phyloP scores from a whole-genome alignment of 2,113 vertebrate genomes.

The Potamarius usumacintae region DNA sequence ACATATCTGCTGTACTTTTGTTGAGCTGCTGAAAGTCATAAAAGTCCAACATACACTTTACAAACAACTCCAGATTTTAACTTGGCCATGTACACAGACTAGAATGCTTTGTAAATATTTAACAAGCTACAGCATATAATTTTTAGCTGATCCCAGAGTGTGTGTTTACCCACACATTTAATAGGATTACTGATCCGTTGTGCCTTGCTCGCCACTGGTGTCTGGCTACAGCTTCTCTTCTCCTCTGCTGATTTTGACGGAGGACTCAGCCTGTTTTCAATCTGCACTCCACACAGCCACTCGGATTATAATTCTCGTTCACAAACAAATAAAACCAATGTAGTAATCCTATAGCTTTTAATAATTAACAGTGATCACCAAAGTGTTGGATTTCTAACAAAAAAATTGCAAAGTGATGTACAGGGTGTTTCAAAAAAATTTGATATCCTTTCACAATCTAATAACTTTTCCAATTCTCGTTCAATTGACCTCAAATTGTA shows the following conservation, averaged over 20 bases:
- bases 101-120: neutral
- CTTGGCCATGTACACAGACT: neutral
- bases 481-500: too few relatives aligned
- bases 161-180: slow-evolving; percentile 1
- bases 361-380: neutral
- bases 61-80: neutral
- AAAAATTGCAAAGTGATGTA: neutral
- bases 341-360: neutral
- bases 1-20: slow-evolving; percentile 46
- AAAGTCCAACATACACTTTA: slow-evolving; percentile 28
- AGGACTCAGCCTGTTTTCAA: slow-evolving; percentile 43
- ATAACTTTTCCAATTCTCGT: too few relatives aligned
- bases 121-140: neutral
- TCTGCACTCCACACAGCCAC: slow-evolving; percentile 23
- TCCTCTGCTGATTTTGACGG: slow-evolving; percentile 59
- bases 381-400: neutral
- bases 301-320: slow-evolving; percentile 21
- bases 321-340: neutral
- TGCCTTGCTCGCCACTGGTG: slow-evolving; percentile 46
- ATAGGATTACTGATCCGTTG: slow-evolving; percentile 62
- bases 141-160: neutral
- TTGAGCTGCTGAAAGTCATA: slow-evolving; percentile 42
- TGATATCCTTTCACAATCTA: too few relatives aligned
- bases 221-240: slow-evolving; percentile 58
- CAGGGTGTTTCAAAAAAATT: too few relatives aligned